Evolutionary conservation across 2,888 invertebrate genomes (phyloP), one percentile per base, ranked within the genome.

Genomic region (Spialia ferax): DNA sequence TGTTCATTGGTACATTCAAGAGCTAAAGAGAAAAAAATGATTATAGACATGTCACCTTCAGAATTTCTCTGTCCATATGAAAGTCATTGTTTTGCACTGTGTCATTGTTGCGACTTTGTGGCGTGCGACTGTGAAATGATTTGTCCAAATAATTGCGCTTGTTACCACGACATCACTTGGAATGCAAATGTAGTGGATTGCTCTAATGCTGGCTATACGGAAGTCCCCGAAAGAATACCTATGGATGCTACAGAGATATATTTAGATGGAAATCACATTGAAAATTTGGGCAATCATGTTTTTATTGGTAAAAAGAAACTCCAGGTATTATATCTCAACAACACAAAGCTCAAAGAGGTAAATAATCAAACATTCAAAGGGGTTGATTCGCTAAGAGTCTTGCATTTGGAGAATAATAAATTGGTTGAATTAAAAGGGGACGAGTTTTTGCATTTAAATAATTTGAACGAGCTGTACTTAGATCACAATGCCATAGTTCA

Each of bases 81-180:
- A 79, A 95, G 96, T 67, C 97, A 97, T 89, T 98, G 98, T 91
- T 97, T 97, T 82, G 96, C 97, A n/a, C 91, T 97, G 18, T 98
- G 98, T 86, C 97, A 97, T 86, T 98, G 98, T 89, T 98, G 98
- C 91, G 97, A 97, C 78, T 98, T 97, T 85, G 97, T 97, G 79
- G 97, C 97, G 61, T 98, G 98, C 88, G 98, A 98, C 89, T 98
- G 98, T 93, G 97, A 97, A 94, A 97, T 97, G 96, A 97, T 97
- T 75, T 98, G 98, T 86, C 98, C 98, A 56, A 95, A 95, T 80
- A 96, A 96, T 83, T 98, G 98, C 91, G 96, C 95, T 78, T 98
- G 98, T 81, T 98, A 96, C 94, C 97, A 97, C 86, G 97, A 98
- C 84, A 96, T 96, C 81, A 96, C 96, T 71, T 97, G 97, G 97